Evolutionary conservation across 2,113 vertebrate species (phyloP).

Genomic region (Sceloporus tristichus): DNA sequence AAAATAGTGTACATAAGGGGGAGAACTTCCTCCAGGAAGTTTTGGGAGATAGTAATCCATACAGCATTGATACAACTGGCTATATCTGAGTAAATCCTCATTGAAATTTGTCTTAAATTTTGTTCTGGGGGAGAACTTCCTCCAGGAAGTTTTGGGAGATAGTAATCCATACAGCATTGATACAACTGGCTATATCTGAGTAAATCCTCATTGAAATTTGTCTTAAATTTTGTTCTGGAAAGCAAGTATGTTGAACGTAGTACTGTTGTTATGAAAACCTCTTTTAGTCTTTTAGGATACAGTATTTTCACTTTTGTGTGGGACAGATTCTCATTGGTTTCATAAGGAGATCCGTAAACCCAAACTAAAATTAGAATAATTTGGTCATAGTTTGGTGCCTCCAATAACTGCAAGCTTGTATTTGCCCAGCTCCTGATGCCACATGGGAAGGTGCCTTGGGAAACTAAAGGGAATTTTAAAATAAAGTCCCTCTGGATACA

Average conservation of each 20-base stretch:
- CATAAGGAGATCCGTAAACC: too few species aligned
- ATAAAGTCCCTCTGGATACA: background rate
- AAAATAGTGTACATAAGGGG: background rate
- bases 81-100: too few species aligned
- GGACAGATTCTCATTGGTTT: too few species aligned
- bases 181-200: background rate
- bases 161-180: background rate
- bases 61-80: background rate
- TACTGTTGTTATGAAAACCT: background rate
- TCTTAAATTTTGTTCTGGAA: background rate
- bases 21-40: background rate
- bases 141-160: background rate
- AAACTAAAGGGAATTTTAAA: background rate
- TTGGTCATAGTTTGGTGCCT: background rate
- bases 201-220: background rate
- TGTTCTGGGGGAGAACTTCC: too few species aligned
- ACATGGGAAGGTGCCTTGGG: background rate
- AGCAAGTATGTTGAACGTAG: background rate
- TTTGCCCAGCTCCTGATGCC: background rate
- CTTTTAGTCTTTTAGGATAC: background rate
- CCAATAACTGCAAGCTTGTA: background rate
- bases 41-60: background rate
- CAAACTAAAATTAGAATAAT: background rate
- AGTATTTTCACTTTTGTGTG: too few species aligned
- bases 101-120: background rate